Evolutionary conservation across 2,113 vertebrate genomes (phyloP).

Genomic region (Seriola quinqueradiata): DNA sequence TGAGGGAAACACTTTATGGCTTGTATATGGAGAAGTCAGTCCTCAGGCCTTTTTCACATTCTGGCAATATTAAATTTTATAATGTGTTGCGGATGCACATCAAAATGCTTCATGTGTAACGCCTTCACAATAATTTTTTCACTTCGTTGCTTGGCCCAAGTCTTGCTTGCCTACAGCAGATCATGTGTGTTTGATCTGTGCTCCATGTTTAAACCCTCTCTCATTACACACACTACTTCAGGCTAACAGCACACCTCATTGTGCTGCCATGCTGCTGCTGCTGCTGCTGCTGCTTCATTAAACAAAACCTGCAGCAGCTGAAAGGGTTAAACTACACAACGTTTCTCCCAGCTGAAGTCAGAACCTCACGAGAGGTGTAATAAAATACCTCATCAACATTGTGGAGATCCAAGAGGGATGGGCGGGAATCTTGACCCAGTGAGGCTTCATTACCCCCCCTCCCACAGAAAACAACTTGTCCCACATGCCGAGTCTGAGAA

Average conservation of each 20-base stretch:
- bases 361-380: slow-evolving; percentile 50
- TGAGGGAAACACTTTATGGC: too few species aligned
- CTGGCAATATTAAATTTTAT: slow-evolving; percentile 2
- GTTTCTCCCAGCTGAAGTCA: slow-evolving; percentile 32
- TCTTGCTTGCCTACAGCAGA: slow-evolving; percentile 11
- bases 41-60: neutral
- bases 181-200: slow-evolving; percentile 26
- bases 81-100: slow-evolving; percentile 6
- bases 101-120: neutral
- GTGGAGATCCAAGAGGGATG: slow-evolving; percentile 42
- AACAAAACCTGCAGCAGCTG: slow-evolving; percentile 32
- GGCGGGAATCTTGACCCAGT: slow-evolving; percentile 43
- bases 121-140: neutral
- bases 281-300: slow-evolving; percentile 1
- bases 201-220: neutral
- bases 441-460: slow-evolving; percentile 42
- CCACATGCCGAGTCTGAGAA: slow-evolving; percentile 48
- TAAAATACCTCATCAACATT: slow-evolving; percentile 62
- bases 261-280: neutral
- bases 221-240: slow-evolving; percentile 1
- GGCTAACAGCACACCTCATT: slow-evolving; percentile 22
- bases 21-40: neutral
- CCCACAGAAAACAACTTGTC: slow-evolving; percentile 37
- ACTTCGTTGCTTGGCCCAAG: neutral
- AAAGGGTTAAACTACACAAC: slow-evolving; percentile 37